These are phyloP conservation scores for Lepidothrix coronata DNA, from an alignment of 2,113 vertebrate species.

Conservation along the genomic window DNA sequence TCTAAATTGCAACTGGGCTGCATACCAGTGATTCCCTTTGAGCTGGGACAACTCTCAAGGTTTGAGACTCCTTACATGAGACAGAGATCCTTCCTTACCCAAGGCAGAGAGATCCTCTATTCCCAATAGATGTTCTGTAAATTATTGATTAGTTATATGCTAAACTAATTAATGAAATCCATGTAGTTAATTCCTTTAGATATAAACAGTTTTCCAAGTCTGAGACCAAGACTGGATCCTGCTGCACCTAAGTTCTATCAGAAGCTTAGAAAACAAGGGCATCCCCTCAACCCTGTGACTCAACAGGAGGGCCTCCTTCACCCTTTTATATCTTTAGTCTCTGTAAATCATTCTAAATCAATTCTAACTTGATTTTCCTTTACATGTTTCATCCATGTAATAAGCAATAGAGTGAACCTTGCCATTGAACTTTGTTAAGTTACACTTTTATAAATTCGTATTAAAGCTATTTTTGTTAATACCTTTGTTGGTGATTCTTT, in stretches of 20 bases:
- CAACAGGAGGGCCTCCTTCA: neutral
- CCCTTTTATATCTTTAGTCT: neutral
- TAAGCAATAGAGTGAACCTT: neutral
- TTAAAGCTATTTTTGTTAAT: neutral
- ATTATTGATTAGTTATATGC: neutral
- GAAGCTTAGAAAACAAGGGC: neutral
- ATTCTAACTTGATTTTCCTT: neutral
- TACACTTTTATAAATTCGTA: neutral
- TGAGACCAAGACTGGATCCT: neutral
- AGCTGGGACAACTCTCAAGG: neutral
- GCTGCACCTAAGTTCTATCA: neutral
- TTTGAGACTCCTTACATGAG: neutral
- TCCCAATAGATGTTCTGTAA: neutral
- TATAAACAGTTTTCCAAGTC: neutral
- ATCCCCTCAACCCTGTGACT: too few species aligned
- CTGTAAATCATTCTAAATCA: neutral
- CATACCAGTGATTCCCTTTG: neutral
- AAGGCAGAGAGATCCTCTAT: neutral
- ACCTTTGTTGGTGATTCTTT: neutral
- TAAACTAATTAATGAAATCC: neutral
- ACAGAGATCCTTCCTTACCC: neutral
- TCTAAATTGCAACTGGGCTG: neutral
- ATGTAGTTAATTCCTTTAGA: neutral
- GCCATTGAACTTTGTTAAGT: neutral
- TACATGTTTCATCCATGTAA: neutral